Conservation (phyloP, 2,888 invertebrate species). For the Atherix ibis region DNA sequence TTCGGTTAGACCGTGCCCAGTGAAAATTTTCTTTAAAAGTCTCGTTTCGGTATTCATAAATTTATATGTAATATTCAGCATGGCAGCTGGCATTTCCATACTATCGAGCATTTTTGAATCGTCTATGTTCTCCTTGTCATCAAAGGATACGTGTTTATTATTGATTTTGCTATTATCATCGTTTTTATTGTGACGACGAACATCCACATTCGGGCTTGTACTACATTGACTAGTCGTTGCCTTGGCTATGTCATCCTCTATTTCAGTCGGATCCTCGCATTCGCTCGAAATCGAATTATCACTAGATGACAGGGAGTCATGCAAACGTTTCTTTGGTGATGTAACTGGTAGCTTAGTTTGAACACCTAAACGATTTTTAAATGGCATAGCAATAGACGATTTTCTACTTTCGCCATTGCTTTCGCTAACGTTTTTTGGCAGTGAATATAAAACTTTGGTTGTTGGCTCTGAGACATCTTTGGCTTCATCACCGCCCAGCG, state of each 20-base stretch:
- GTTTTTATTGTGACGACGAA: background rate
- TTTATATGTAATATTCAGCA: constrained; percentile 63
- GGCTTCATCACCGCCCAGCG: constrained; percentile 7
- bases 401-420: constrained; percentile 8
- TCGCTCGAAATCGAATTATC: constrained; percentile 29
- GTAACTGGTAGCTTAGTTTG: constrained; percentile 3
- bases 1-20: constrained; percentile 63
- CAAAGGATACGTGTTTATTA: constrained; percentile 10
- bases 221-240: background rate
- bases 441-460: constrained; percentile 15
- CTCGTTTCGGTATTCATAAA: constrained; percentile 69
- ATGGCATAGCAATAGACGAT: constrained; percentile 1
- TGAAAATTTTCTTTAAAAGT: constrained; percentile 54
- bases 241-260: constrained; percentile 29
- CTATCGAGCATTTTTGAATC: constrained; percentile 13
- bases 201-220: background rate
- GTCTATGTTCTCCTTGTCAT: constrained; percentile 14
- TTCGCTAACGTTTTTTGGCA: constrained; percentile 14
- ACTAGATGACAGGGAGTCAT: constrained; percentile 23
- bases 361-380: constrained; percentile 2
- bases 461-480: constrained; percentile 10
- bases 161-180: background rate
- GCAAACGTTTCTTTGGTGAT: constrained; percentile 15
- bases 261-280: constrained; percentile 27
- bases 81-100: constrained; percentile 44